Conservation (phyloP, 2,888 invertebrate species). For the Ophion obscuratus region DNA sequence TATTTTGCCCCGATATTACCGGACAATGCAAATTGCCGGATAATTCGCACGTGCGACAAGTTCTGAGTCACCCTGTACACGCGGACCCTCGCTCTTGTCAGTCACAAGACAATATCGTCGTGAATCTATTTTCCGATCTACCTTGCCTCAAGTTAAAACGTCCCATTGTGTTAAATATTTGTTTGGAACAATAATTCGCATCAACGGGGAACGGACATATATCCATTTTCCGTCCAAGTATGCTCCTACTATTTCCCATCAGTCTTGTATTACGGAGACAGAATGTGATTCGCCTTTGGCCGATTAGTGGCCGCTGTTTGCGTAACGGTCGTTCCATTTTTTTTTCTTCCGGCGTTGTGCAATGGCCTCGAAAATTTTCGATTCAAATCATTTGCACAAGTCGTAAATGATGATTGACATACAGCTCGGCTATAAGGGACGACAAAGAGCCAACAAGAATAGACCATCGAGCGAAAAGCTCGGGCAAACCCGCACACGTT, state of each 20-base stretch:
- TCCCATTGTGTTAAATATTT: slow-evolving; percentile 28
- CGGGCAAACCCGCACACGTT: no score
- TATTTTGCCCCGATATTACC: no score
- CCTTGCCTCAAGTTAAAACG: slow-evolving; percentile 18
- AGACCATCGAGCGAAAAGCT: no score
- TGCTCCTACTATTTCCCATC: neutral
- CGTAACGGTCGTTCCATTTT: neutral
- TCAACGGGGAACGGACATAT: slow-evolving; percentile 18
- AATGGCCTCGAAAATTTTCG: neutral
- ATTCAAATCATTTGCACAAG: neutral
- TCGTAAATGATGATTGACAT: no score
- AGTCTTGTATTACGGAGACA: neutral
- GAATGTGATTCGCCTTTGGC: neutral
- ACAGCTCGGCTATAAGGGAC: no score
- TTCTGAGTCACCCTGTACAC: neutral
- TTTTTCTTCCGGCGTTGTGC: neutral
- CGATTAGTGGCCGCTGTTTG: neutral
- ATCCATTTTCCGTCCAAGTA: neutral
- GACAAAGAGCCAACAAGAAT: no score
- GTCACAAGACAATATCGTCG: slow-evolving; percentile 22
- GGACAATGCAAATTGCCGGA: neutral
- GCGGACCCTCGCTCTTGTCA: slow-evolving; percentile 12
- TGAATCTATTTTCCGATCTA: slow-evolving; percentile 4
- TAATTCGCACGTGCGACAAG: neutral
- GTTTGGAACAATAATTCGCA: neutral